Evolutionary conservation across 1,140 invertebrate species (phyloP), one percentile per base, ranked within the genome.

Genomic region (Zophobas atratus): DNA sequence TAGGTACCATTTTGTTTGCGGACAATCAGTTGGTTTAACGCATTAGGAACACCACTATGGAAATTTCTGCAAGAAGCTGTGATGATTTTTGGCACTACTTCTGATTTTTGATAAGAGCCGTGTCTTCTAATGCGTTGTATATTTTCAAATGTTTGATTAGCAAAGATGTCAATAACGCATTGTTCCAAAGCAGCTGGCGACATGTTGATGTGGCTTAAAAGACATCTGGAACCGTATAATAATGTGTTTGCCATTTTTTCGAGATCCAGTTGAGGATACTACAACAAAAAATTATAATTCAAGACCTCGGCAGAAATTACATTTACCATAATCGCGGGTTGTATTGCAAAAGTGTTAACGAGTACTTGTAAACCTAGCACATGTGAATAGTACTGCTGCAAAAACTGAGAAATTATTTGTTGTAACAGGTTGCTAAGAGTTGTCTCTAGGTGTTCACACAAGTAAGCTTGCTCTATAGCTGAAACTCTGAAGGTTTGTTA

Each of bases 381-480:
- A 35, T 97, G 88, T 2, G 97, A 94, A 84, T 98, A 96, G 85
- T 97, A 92, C 87, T 98, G 96, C 85, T 97, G 96, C 63, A 97
- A 90, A 67, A 95, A 90, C 87, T 97, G 92, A 20, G 91, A 89
- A 71, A 72, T 70, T 46, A 81, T 72, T 75, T 85, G 81, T 2
- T 83, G 72, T 6, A 79, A 67, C 5, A 85, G 35, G 41, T 81
- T 60, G 46, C 39, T 53, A 3, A 84, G 5, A 32, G 75, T 67
- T 1, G 71, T 71, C 5, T 6, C 75, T 8, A 83, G 49, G 20
- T 53, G 75, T 41, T 79, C 76, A 34, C 75, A 46, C 2, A 82
- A 33, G 63, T 83, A 77, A 0, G 80, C 51, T 32, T 92, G 87
- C 86, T 97, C 94, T 86, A 96, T 92, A 83, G 91, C 94, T 0